These are phyloP conservation scores for Cheilosia grossa DNA, from an alignment of 2,888 invertebrate genomes.

Conservation along the genomic window DNA sequence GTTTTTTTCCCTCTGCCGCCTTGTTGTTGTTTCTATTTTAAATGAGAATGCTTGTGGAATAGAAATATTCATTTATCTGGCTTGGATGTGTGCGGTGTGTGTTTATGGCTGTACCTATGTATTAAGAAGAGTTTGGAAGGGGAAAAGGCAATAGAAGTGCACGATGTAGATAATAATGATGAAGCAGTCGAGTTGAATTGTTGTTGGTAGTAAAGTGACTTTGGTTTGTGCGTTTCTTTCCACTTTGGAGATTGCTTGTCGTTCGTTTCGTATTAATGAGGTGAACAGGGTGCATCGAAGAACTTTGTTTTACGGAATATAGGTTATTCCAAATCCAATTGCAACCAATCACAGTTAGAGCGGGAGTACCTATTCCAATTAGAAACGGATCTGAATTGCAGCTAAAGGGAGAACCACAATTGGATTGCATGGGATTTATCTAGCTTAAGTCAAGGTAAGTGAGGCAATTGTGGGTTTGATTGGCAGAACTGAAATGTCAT, in stretches of 20 bases:
- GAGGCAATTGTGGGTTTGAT: too few relatives aligned
- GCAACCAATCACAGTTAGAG: too few relatives aligned
- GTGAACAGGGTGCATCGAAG: conserved; percentile 47
- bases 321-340: too few relatives aligned
- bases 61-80: conserved; percentile 27
- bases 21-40: conserved; percentile 68
- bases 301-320: background rate
- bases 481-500: too few relatives aligned
- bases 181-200: conserved; percentile 41
- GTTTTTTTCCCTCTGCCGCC: conserved; percentile 17
- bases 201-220: conserved; percentile 15
- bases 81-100: background rate
- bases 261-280: conserved; percentile 55
- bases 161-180: conserved; percentile 69
- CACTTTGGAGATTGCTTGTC: conserved; percentile 54
- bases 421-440: too few relatives aligned
- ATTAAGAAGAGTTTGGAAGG: conserved; percentile 38
- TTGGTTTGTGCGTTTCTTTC: conserved; percentile 28
- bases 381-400: too few relatives aligned
- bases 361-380: too few relatives aligned
- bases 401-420: too few relatives aligned
- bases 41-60: conserved; percentile 46
- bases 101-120: conserved; percentile 11
- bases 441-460: too few relatives aligned
- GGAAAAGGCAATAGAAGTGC: conserved; percentile 62